Evolutionary conservation across 2,888 invertebrate genomes (phyloP).

Genomic region (Nomada flava): DNA sequence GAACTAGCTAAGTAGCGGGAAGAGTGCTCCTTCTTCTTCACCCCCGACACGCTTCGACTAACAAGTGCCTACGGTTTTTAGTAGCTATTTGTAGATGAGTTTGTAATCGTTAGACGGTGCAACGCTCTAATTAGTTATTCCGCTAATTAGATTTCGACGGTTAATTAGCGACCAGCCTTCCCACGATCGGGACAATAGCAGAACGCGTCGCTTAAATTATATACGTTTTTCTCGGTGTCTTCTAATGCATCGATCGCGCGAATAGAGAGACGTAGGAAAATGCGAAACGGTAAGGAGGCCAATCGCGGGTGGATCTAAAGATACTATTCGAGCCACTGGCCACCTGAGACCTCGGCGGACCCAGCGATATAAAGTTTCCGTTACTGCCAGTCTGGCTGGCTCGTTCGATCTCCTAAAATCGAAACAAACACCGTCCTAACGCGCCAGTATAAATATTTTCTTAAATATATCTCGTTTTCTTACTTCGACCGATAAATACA

Average conservation of each 20-base stretch:
- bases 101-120: slow-evolving; percentile 46
- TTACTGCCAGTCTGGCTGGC: not conserved
- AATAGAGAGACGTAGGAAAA: slow-evolving; percentile 32
- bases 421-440: too few species aligned
- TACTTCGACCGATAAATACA: too few species aligned
- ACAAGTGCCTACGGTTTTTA: slow-evolving; percentile 19
- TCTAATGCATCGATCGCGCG: not conserved
- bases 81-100: slow-evolving; percentile 46
- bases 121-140: slow-evolving; percentile 54
- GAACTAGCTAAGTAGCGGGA: slow-evolving; percentile 3
- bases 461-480: too few species aligned
- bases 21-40: slow-evolving; percentile 15
- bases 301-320: slow-evolving; percentile 73
- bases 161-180: slow-evolving; percentile 53
- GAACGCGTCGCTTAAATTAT: slow-evolving; percentile 18
- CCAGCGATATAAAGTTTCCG: slow-evolving; percentile 15
- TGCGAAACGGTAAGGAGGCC: slow-evolving; percentile 60
- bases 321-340: slow-evolving; percentile 51
- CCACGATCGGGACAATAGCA: slow-evolving; percentile 49
- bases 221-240: not conserved
- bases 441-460: too few species aligned
- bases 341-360: slow-evolving; percentile 43
- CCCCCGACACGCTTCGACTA: slow-evolving; percentile 17
- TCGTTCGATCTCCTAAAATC: slow-evolving; percentile 15
- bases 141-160: slow-evolving; percentile 58